Evolutionary conservation across 2,888 invertebrate genomes (phyloP), one percentile per base, ranked within the genome.

Genomic region (Plagiodera versicolora): DNA sequence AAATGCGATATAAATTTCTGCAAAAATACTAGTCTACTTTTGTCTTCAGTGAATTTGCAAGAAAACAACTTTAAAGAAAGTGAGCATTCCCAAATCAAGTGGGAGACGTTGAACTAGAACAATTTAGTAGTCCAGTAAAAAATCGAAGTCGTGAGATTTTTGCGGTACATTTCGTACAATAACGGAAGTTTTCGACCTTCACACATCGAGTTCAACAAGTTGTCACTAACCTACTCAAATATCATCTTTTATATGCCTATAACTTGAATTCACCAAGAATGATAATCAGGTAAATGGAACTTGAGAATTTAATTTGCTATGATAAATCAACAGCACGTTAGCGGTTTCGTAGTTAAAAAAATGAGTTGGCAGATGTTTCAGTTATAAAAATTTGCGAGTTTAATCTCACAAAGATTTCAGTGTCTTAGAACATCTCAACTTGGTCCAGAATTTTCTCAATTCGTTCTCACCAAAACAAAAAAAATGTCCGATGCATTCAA

Each of bases 121-220:
- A 39, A 39, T n/a, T 39, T 39, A 39, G 39, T 39, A 39, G 39
- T 39, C n/a, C 39, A 39, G 39, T 39, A n/a, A 39, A 32, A 32
- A 32, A 32, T 32, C 32, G 10, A 32, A 32, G 39, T n/a, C 39
- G 39, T 39, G 39, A 39, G 39, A 39, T 8, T 39, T 39, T 39
- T 39, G 14, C 39, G n/a, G n/a, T 39, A 39, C 39, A 39, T 32
- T 32, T 32, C 32, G 32, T 32, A 32, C 3, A 14, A 39, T 39
- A 39, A 39, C 39, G 39, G 39, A 32, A 4, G 8, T 39, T 39
- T 14, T 39, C 14, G 14, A 39, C 39, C 14, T 39, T 39, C 39
- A n/a, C 14, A 14, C 14, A 14, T 39, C 39, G 39, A 39, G 14
- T 39, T 11, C 39, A 39, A 32, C 32, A 11, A 11, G 10, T 24